These are phyloP conservation scores for Actinopyga echinites DNA, from an alignment of 53 echinoderm and acorn worm genomes.

Conservation along the genomic window DNA sequence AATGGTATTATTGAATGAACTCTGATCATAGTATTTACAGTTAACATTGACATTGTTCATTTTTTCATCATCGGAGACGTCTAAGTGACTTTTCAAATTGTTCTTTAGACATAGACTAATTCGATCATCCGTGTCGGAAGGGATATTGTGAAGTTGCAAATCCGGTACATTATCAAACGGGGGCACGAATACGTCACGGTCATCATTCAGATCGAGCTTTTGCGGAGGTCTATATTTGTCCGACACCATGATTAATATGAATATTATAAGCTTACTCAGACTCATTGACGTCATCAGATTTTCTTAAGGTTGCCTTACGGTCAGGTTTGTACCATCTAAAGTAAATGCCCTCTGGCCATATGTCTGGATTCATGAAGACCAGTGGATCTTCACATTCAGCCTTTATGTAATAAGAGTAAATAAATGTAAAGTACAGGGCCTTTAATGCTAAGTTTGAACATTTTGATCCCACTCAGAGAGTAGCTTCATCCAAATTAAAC, in stretches of 20 bases:
- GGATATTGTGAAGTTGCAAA: background rate
- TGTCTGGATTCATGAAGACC: background rate
- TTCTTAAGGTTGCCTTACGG: background rate
- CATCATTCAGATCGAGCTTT: background rate
- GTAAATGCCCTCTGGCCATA: conserved; percentile 16
- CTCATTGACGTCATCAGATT: background rate
- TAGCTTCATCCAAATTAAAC: too few species aligned
- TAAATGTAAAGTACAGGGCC: too few species aligned
- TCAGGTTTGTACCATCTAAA: background rate
- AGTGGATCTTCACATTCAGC: background rate
- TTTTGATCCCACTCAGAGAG: too few species aligned
- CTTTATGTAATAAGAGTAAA: too few species aligned
- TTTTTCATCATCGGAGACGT: too few species aligned
- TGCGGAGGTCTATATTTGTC: background rate
- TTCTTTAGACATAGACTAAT: background rate
- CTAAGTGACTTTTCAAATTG: background rate
- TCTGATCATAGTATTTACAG: background rate
- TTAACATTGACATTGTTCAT: too few species aligned
- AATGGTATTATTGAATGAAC: background rate
- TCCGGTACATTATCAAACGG: background rate
- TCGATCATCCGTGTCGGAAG: background rate
- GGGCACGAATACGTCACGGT: background rate
- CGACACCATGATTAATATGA: background rate
- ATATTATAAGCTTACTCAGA: background rate
- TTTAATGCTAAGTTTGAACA: too few species aligned